Evolutionary conservation across 2,113 vertebrate genomes (phyloP).

Genomic region (Phaethon lepturus): DNA sequence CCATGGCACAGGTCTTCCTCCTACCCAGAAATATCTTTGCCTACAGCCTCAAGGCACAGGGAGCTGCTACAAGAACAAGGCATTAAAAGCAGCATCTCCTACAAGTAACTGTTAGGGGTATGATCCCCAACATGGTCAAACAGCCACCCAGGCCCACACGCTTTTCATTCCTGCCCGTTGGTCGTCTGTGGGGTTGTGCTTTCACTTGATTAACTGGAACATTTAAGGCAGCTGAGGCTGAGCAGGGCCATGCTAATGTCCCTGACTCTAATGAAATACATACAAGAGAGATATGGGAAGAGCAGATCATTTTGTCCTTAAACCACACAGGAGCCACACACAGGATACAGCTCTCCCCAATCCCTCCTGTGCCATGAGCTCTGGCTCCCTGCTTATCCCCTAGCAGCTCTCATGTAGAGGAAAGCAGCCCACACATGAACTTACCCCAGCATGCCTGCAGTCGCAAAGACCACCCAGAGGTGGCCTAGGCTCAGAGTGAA

Average conservation of each 20-base stretch:
- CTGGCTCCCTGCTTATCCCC: background rate
- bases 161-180: background rate
- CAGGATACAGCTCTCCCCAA: background rate
- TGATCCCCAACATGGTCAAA: background rate
- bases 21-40: background rate
- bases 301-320: background rate
- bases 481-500: constrained; percentile 85
- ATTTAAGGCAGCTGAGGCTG: background rate
- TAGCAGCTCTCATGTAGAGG: background rate
- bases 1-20: background rate
- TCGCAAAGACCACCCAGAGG: constrained; percentile 94
- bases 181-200: background rate
- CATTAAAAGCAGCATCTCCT: background rate
- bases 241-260: background rate
- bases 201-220: background rate
- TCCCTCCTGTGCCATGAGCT: background rate
- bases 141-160: background rate
- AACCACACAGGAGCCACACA: background rate
- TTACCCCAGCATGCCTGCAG: constrained; percentile 89
- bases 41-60: background rate
- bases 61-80: background rate
- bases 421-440: constrained; percentile 28
- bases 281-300: background rate
- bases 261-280: background rate
- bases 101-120: background rate